phyloP scores from a whole-genome alignment of 2,888 invertebrate species.

The Choreutis nemorana region DNA sequence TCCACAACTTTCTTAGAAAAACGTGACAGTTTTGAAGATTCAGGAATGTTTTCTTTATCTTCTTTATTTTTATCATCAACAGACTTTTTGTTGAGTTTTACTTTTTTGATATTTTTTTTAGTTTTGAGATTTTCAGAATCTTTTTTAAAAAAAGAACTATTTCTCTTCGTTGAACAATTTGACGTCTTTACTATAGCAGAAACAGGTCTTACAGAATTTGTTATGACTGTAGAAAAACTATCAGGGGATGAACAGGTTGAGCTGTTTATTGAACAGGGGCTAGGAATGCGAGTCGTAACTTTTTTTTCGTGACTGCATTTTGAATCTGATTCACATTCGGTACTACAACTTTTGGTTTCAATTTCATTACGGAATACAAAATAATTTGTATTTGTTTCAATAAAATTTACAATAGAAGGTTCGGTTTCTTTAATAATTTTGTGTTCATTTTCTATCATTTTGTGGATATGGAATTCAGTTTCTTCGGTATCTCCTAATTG shows the following conservation, averaged over 20 bases:
- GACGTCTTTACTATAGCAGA: too few relatives aligned
- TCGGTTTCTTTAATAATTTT: constrained; percentile 26
- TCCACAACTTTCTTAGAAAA: too few relatives aligned
- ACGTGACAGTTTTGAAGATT: constrained; percentile 22
- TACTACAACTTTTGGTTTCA: constrained; percentile 19
- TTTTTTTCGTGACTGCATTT: constrained; percentile 14
- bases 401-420: too few relatives aligned
- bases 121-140: constrained; percentile 22
- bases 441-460: constrained; percentile 23
- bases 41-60: constrained; percentile 44
- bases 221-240: constrained; percentile 40
- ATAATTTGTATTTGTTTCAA: constrained; percentile 24
- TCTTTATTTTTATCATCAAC: constrained; percentile 15
- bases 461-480: too few relatives aligned
- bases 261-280: constrained; percentile 31
- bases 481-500: too few relatives aligned
- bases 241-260: constrained; percentile 43
- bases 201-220: constrained; percentile 19
- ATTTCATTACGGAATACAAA: constrained; percentile 30
- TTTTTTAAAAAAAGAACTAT: too few relatives aligned
- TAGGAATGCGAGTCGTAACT: constrained; percentile 16
- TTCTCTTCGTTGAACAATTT: too few relatives aligned
- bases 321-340: constrained; percentile 15
- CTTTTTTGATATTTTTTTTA: constrained; percentile 15
- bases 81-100: constrained; percentile 24